phyloP scores from a whole-genome alignment of 2,888 invertebrate genomes.

The Parascotia fuliginaria region DNA sequence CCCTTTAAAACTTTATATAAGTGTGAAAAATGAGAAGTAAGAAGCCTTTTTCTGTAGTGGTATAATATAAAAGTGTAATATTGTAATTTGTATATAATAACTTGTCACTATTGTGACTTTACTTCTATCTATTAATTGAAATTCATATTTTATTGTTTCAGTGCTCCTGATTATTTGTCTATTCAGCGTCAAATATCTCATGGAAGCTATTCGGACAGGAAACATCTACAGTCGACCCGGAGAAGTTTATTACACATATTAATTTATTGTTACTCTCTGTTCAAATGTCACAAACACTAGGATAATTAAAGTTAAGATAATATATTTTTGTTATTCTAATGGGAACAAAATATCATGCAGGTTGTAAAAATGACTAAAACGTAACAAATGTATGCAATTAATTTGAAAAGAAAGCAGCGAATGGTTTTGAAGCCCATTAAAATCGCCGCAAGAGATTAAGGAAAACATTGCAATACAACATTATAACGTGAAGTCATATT shows the following conservation, averaged over 20 bases:
- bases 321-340: not conserved
- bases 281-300: not conserved
- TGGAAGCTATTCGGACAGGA: conserved; percentile 77
- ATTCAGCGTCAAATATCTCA: conserved; percentile 78
- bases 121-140: too few relatives aligned
- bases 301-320: not conserved
- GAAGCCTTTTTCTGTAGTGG: too few relatives aligned
- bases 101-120: too few relatives aligned
- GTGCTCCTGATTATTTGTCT: conserved; percentile 78
- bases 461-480: too few relatives aligned
- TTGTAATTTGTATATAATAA: too few relatives aligned
- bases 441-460: not conserved
- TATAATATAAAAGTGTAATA: too few relatives aligned
- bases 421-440: not conserved
- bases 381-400: too few relatives aligned
- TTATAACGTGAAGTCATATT: conserved; percentile 7
- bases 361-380: too few relatives aligned
- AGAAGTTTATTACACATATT: conserved; percentile 68
- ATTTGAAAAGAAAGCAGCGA: too few relatives aligned
- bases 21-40: too few relatives aligned
- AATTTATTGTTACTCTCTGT: conserved; percentile 35
- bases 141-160: conserved; percentile 56
- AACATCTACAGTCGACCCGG: conserved; percentile 77
- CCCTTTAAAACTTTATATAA: too few relatives aligned
- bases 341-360: not conserved